phyloP scores from a whole-genome alignment of 92 coral and sea anemone species.

The Bergia puertoricense region DNA sequence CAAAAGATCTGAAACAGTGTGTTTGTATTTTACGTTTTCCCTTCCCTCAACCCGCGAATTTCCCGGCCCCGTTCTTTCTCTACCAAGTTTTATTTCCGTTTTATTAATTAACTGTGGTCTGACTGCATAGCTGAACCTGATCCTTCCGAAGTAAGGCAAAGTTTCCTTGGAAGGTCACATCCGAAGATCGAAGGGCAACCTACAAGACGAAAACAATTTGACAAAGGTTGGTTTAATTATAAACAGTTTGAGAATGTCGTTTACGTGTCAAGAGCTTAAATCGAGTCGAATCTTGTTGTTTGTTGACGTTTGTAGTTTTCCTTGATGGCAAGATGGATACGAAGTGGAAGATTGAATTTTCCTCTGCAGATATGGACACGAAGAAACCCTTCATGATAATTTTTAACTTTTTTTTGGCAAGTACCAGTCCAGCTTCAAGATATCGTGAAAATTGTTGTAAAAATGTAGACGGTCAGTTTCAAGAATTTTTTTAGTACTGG shows the following conservation, averaged over 20 bases:
- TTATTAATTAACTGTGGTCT: not conserved
- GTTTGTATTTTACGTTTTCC: constrained; percentile 37
- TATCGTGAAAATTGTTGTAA: not conserved
- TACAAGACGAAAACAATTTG: not conserved
- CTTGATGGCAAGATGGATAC: not conserved
- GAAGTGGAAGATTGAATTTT: not conserved
- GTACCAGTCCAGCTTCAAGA: not conserved
- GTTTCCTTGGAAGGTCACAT: constrained; percentile 13
- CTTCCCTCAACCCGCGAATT: constrained; percentile 42
- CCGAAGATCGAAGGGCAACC: not conserved
- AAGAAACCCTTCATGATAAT: not conserved
- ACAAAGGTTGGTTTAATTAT: constrained; percentile 8
- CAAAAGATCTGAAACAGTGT: constrained; percentile 9
- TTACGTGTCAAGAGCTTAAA: constrained; percentile 21
- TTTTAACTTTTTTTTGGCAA: not conserved
- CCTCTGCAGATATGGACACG: not conserved
- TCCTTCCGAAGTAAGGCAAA: not conserved
- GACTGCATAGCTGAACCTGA: not conserved
- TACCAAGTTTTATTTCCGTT: constrained; percentile 39
- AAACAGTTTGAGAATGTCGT: constrained; percentile 14
- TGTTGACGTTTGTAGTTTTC: constrained; percentile 14
- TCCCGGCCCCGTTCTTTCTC: constrained; percentile 42
- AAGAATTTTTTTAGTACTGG: too few species aligned
- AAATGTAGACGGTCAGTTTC: too few species aligned
- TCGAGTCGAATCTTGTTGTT: not conserved